Base-by-base conservation (phyloP, 1,140 invertebrate genomes). In the Plutomurus gul region DNA sequence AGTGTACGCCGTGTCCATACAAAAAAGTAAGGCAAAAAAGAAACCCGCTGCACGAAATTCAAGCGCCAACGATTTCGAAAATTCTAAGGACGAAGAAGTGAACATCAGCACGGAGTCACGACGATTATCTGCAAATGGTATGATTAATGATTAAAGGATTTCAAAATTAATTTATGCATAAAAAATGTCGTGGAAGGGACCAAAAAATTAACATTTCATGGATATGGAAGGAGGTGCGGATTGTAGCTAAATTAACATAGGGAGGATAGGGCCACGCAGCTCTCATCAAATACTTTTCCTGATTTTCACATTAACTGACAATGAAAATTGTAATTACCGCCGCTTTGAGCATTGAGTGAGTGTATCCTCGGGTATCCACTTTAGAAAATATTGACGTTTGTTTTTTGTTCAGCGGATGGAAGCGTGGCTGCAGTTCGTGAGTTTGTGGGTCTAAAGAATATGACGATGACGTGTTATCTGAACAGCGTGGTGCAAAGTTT, bases 381-480 rank as follows among this genome's bases (percentile, higher is more conserved):
- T n/a, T n/a, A n/a, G n/a, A n/a, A n/a, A n/a, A n/a, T n/a, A n/a
- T n/a, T n/a, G n/a, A n/a, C n/a, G n/a, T n/a, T n/a, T n/a, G n/a
- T n/a, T n/a, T 70, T 18, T 27, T 77, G 3, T 37, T 10, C 6
- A 2, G 10, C 18, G 36, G 56, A 25, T 16, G 5, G 30, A 16
- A 65, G 27, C 27, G 4, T 79, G 25, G 51, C 49, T 27, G 22
- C 25, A 1, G 33, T 27, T 6, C 37, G 75, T 89, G 92, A 87
- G 79, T 95, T 94, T 87, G 93, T 96, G 8, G 95, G 95, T 40
- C 87, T 97, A 37, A 94, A 96, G 0, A 97, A 97, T 87, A 95
- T 96, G 87, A 94, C 95, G 1, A 96, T 96, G 94, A 97, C 95
- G 0, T 97, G 95, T 86, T 97, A 97, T 85, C 88, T 97, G 13